Conservation (phyloP, 1,140 invertebrate species). For the Pseudomyrmex cubaensis region DNA sequence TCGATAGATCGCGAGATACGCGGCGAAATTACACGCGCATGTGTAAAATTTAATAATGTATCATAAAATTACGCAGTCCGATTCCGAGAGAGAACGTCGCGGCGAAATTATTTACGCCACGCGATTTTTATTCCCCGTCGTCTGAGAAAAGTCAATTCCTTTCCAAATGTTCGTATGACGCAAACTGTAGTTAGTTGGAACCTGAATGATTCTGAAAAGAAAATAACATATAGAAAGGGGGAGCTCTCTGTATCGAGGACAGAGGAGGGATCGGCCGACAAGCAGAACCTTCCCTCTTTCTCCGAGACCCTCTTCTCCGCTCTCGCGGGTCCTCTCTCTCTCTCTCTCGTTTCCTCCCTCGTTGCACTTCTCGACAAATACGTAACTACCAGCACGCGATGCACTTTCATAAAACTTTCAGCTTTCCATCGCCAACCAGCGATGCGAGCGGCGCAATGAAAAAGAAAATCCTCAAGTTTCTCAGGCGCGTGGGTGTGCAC, state of each 20-base stretch:
- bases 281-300: conserved; percentile 48
- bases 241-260: conserved; percentile 18
- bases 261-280: neutral
- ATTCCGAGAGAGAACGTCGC: neutral
- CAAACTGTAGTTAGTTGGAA: neutral
- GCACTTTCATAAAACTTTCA: conserved; percentile 83
- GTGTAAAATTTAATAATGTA: neutral
- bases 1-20: neutral
- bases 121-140: no score
- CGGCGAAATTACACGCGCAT: neutral
- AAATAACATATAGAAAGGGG: neutral
- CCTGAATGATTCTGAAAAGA: conserved; percentile 20
- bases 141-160: neutral
- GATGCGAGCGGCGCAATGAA: conserved; percentile 62
- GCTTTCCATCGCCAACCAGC: conserved; percentile 77
- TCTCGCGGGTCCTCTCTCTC: neutral
- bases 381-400: conserved; percentile 78
- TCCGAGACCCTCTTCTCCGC: neutral
- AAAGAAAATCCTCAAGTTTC: conserved; percentile 67
- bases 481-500: conserved; percentile 45
- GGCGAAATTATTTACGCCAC: neutral
- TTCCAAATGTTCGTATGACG: neutral
- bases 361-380: conserved; percentile 58
- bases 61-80: neutral
- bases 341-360: conserved; percentile 23